phyloP scores from a whole-genome alignment of 1,140 invertebrate species.

The Mamestra configurata region DNA sequence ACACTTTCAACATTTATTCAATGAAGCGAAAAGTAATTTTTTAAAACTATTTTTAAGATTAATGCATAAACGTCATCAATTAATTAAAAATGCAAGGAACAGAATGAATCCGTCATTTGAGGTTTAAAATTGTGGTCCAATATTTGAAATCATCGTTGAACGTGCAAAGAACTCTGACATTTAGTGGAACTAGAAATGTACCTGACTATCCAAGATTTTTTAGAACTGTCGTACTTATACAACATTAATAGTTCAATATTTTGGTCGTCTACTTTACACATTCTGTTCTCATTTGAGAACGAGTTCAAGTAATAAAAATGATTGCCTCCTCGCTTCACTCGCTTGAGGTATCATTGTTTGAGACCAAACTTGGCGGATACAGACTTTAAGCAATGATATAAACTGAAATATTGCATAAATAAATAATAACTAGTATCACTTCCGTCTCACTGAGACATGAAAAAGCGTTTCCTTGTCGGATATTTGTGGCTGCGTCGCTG shows the following conservation, averaged over 20 bases:
- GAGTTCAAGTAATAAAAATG: neutral
- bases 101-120: neutral
- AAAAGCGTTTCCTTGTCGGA: slow-evolving; percentile 44
- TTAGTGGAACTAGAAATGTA: neutral
- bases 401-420: slow-evolving; percentile 35
- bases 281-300: neutral
- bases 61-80: neutral
- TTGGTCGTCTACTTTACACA: neutral
- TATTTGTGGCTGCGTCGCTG: slow-evolving; percentile 19
- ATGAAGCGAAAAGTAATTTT: slow-evolving; percentile 14
- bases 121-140: neutral
- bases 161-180: neutral
- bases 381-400: neutral
- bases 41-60: neutral
- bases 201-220: neutral
- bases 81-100: slow-evolving; percentile 16
- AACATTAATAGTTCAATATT: neutral
- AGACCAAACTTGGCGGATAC: slow-evolving; percentile 15
- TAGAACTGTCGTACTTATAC: neutral
- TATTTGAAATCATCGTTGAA: neutral
- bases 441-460: slow-evolving; percentile 41
- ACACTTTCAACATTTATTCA: slow-evolving; percentile 11
- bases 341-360: slow-evolving; percentile 2
- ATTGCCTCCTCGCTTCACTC: slow-evolving; percentile 6
- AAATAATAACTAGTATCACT: slow-evolving; percentile 45